Conservation (phyloP, 1,140 invertebrate genomes). For the Neodiprion virginianus region DNA sequence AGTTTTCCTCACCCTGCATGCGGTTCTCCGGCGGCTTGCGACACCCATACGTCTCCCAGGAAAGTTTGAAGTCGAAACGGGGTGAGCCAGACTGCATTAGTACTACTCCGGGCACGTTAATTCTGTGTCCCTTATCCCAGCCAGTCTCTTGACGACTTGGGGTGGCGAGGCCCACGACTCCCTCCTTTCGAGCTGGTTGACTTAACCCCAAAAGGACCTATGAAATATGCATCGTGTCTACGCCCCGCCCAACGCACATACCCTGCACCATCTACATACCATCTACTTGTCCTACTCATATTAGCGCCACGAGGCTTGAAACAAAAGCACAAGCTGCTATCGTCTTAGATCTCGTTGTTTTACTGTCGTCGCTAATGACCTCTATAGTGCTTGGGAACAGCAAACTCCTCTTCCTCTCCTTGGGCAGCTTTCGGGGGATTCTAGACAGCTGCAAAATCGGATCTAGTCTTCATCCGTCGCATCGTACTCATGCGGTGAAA, state of each 20-base stretch:
- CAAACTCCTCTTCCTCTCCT: background rate
- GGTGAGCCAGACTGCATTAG: background rate
- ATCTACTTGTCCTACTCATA: background rate
- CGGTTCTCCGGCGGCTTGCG: background rate
- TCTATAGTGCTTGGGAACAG: background rate
- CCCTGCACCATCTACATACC: background rate
- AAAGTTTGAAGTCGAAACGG: background rate
- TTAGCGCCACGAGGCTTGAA: background rate
- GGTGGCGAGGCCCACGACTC: background rate
- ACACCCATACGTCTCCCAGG: background rate
- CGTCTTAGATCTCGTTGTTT: background rate
- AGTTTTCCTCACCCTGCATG: background rate
- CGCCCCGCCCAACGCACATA: background rate
- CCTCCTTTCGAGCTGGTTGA: background rate
- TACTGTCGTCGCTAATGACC: background rate
- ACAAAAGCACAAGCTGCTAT: constrained; percentile 1
- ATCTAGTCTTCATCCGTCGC: background rate
- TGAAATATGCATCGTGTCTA: constrained; percentile 4
- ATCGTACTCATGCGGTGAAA: background rate
- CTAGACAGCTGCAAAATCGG: background rate
- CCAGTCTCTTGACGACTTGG: background rate
- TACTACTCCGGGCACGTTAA: constrained; percentile 4
- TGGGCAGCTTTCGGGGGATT: background rate
- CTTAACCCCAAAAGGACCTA: constrained; percentile 4
- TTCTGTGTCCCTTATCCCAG: constrained; percentile 3